phyloP scores from a whole-genome alignment of 2,888 invertebrate species.

The Psylliodes chrysocephalus region DNA sequence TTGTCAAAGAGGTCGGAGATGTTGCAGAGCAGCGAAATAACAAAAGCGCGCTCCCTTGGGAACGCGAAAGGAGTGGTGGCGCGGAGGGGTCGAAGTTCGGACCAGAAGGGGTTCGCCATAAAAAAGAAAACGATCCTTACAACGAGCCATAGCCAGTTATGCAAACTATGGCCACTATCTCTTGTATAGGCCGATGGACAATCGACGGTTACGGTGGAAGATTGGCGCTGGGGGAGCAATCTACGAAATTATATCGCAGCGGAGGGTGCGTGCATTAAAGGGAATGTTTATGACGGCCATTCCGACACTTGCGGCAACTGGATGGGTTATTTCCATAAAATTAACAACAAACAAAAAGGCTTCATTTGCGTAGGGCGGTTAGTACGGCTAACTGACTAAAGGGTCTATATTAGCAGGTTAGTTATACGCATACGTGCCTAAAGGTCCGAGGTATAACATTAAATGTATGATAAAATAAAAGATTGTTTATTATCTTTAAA shows the following conservation, averaged over 20 bases:
- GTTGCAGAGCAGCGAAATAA: slow-evolving; percentile 33
- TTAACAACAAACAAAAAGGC: slow-evolving; percentile 60
- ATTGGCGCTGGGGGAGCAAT: slow-evolving; percentile 59
- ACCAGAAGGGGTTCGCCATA: slow-evolving; percentile 58
- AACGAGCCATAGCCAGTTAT: slow-evolving; percentile 61
- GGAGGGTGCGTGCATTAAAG: slow-evolving; percentile 56
- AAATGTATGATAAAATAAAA: slow-evolving; percentile 1
- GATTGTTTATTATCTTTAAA: too few relatives aligned
- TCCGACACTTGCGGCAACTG: slow-evolving; percentile 61
- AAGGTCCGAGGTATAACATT: not conserved
- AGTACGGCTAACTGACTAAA: slow-evolving; percentile 19
- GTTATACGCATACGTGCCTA: slow-evolving; percentile 9
- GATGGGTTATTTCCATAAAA: slow-evolving; percentile 61
- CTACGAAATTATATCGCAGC: slow-evolving; percentile 59
- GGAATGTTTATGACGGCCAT: slow-evolving; percentile 59
- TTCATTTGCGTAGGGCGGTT: slow-evolving; percentile 40
- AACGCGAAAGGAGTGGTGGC: not conserved
- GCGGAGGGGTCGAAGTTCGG: slow-evolving; percentile 29
- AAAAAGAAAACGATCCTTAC: slow-evolving; percentile 60
- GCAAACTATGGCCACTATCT: slow-evolving; percentile 62
- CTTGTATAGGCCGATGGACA: slow-evolving; percentile 61
- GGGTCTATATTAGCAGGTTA: slow-evolving; percentile 22
- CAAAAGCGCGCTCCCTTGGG: slow-evolving; percentile 35
- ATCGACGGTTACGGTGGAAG: slow-evolving; percentile 60
- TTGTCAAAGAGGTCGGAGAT: slow-evolving; percentile 47